These are phyloP conservation scores for Fulmarus glacialis DNA, from an alignment of 2,113 vertebrate species.

Conservation along the genomic window DNA sequence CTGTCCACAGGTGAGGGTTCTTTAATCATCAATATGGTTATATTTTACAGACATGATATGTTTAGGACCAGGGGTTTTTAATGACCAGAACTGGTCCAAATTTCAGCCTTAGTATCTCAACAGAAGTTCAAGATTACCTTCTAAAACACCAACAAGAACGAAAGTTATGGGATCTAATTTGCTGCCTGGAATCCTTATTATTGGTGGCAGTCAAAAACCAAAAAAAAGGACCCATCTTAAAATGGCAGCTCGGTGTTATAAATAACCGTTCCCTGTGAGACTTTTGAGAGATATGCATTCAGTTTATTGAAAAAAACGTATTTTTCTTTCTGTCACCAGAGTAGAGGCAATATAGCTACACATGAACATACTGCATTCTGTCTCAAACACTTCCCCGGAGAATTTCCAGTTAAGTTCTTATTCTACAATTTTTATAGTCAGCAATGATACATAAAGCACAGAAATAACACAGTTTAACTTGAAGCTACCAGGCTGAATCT, in stretches of 20 bases:
- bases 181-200: slow-evolving; percentile 43
- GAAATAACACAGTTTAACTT: slow-evolving; percentile 49
- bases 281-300: slow-evolving; percentile 46
- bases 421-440: slow-evolving; percentile 34
- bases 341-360: slow-evolving; percentile 21
- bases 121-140: not conserved
- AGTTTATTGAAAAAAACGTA: slow-evolving; percentile 22
- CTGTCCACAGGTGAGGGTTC: not conserved
- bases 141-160: not conserved
- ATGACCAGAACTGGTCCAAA: not conserved
- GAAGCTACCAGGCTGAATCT: slow-evolving; percentile 27
- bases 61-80: not conserved
- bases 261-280: slow-evolving; percentile 25
- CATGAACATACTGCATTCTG: slow-evolving; percentile 13
- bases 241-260: slow-evolving; percentile 24
- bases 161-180: slow-evolving; percentile 12
- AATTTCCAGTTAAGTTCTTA: slow-evolving; percentile 51
- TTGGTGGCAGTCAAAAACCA: not conserved
- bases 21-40: not conserved
- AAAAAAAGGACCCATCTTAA: not conserved
- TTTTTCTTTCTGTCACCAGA: slow-evolving; percentile 46
- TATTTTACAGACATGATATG: not conserved
- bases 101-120: not conserved
- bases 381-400: slow-evolving; percentile 37
- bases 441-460: not conserved